Evolutionary conservation across 2,888 invertebrate species (phyloP).

Genomic region (Cephus spinipes): DNA sequence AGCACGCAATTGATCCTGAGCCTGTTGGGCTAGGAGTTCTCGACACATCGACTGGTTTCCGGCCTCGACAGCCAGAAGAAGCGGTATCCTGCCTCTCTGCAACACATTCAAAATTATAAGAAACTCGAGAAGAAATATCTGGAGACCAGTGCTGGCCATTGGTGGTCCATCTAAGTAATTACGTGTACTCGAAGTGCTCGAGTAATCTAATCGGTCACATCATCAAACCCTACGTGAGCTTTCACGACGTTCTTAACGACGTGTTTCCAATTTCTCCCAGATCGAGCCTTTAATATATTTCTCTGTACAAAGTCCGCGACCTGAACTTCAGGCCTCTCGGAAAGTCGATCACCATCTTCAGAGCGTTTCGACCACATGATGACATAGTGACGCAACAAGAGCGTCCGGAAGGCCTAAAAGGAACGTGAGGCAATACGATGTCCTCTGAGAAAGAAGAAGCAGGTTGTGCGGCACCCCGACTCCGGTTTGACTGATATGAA

Average conservation of each 20-base stretch:
- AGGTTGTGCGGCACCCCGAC: not conserved
- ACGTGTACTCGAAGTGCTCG: not conserved
- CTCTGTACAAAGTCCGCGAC: slow-evolving; percentile 39
- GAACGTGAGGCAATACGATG: not conserved
- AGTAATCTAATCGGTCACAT: not conserved
- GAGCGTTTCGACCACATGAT: slow-evolving; percentile 49
- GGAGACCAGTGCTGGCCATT: not conserved
- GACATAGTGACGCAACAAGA: slow-evolving; percentile 22
- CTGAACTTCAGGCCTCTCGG: slow-evolving; percentile 31
- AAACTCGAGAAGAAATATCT: not conserved
- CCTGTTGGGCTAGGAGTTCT: slow-evolving; percentile 89
- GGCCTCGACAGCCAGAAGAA: slow-evolving; percentile 93
- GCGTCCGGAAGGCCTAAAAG: not conserved
- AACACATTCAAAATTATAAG: slow-evolving; percentile 53
- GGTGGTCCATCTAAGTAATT: not conserved
- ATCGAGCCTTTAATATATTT: slow-evolving; percentile 40
- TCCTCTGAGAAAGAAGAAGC: not conserved
- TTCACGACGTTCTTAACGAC: slow-evolving; percentile 33
- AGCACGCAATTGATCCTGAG: slow-evolving; percentile 87
- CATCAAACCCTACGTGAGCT: slow-evolving; percentile 19
- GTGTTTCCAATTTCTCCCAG: slow-evolving; percentile 35
- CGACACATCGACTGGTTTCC: slow-evolving; percentile 96
- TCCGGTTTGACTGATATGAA: not conserved
- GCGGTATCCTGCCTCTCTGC: slow-evolving; percentile 93
- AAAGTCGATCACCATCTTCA: slow-evolving; percentile 37